phyloP scores from a whole-genome alignment of 2,888 invertebrate species.

The Brachyptera risi region DNA sequence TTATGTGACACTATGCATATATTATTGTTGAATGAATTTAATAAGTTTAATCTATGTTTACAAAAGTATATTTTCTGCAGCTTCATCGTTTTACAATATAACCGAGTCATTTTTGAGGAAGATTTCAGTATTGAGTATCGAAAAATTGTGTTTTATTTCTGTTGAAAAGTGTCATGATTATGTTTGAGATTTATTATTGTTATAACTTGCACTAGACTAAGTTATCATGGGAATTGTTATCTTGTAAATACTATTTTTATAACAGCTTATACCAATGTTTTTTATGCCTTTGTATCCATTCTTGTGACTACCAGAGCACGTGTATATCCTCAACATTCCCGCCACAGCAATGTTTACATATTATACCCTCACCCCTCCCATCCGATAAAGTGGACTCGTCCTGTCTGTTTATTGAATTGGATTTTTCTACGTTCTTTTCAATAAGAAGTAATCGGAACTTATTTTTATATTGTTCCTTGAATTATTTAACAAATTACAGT shows the following conservation, averaged over 20 bases:
- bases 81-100: too few relatives aligned
- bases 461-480: neutral
- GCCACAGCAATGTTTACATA: conserved; percentile 21
- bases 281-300: neutral
- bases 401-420: neutral
- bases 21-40: too few relatives aligned
- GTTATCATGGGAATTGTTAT: conserved; percentile 13
- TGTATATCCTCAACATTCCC: conserved; percentile 20
- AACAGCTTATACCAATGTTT: neutral
- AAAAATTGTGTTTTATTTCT: neutral
- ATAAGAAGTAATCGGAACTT: neutral
- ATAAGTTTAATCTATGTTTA: too few relatives aligned
- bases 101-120: too few relatives aligned
- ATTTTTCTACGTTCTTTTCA: neutral
- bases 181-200: neutral
- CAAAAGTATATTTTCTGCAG: too few relatives aligned
- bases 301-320: neutral
- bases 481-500: neutral
- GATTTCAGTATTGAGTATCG: too few relatives aligned
- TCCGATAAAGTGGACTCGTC: conserved; percentile 21
- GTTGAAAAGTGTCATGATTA: neutral
- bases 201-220: too few relatives aligned
- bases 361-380: conserved; percentile 13
- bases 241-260: conserved; percentile 18
- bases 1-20: too few relatives aligned